Base-by-base conservation (phyloP, 2,888 invertebrate genomes). In the Lampropteryx suffumata region DNA sequence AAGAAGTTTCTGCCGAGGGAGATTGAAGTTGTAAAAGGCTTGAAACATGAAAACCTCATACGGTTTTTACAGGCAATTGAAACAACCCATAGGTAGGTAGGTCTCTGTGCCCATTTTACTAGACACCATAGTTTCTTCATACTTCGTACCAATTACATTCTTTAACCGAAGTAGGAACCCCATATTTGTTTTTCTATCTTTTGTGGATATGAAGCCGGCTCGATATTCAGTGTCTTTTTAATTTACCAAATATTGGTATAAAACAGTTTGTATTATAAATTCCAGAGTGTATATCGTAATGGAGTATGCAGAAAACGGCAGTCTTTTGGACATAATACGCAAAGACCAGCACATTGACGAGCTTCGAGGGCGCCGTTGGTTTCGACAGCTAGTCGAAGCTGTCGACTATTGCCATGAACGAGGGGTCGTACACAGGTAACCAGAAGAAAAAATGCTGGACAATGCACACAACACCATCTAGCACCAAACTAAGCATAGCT, bases 291-390 rank as follows among this genome's bases (percentile, higher is more conserved):
- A 96, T 71, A 94, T 96, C 61, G 94, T 96, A 27, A 96, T 96
- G 96, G 95, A 96, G 78, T 94, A 93, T 69, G 96, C 96, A 1
- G 93, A 94, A 68, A 95, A 95, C 64, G 96, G 96, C 7, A 95
- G 95, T 62, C 86, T 96, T 12, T 81, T 96, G 48, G 96, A 96
- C 59, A 92, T 94, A 45, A 95, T 96, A 56, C 91, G 95, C 28
- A 93, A 92, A 53, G 94, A 95, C 59, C 92, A 92, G 57, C 92
- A 91, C 67, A 93, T 96, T 33, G 94, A 94, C 47, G 96, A 96
- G 73, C 14, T 62, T 0, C 91, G 94, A 60, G 92, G 94, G 1
- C 92, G 94, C 27, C 92, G 91, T 30, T 94, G 95, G 92, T 96
- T 95, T 68, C 86, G 90, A 10, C 95, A 96, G 71, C 83, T 96